A percentile compares a stretch with the other conserved stretches of the same genome.
phyloP scores from a whole-genome alignment of 1,140 invertebrate species.

The Chironomus tepperi region DNA sequence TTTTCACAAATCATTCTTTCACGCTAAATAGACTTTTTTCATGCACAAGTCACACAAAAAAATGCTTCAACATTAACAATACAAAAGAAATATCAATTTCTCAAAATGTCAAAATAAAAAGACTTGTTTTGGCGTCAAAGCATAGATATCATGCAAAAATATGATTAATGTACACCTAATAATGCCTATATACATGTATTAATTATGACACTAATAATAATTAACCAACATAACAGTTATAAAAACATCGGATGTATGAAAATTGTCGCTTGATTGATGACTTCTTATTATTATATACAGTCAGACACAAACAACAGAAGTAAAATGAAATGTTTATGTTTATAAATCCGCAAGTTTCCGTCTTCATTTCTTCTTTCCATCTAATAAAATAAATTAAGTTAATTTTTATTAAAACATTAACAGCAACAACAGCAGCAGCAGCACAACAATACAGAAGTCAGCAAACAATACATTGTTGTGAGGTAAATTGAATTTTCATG shows the following conservation, averaged over 20 bases:
- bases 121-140: background rate
- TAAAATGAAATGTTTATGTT: too few species aligned
- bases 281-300: background rate
- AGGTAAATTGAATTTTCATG: too few species aligned
- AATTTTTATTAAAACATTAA: too few species aligned
- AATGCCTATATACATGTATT: background rate
- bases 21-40: slow-evolving; percentile 1
- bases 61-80: background rate
- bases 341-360: too few species aligned
- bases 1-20: slow-evolving; percentile 13
- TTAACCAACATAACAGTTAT: background rate
- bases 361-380: too few species aligned
- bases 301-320: too few species aligned
- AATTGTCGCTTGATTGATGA: background rate
- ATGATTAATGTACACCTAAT: background rate
- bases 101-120: background rate
- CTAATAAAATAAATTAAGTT: too few species aligned
- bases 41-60: background rate
- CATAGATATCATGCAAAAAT: background rate
- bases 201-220: slow-evolving; percentile 14
- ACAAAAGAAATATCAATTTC: background rate
- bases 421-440: too few species aligned
- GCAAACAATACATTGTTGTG: too few species aligned
- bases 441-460: too few species aligned
- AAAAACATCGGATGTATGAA: background rate